phyloP scores from a whole-genome alignment of 2,888 invertebrate genomes.

The Marronus borbonicus region DNA sequence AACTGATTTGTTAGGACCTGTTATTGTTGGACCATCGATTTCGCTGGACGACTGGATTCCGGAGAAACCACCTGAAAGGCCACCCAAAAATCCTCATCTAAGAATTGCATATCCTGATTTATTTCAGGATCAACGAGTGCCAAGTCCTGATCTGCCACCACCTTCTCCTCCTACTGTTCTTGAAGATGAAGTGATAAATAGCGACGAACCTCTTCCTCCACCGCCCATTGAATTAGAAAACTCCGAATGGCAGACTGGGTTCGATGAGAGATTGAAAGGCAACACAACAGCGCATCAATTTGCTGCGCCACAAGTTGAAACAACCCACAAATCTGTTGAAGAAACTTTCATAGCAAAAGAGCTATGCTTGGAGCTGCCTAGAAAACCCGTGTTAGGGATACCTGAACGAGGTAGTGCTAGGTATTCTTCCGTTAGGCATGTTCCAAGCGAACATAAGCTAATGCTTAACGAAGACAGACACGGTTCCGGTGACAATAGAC shows the following conservation, averaged over 20 bases:
- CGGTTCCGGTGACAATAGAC: conserved; percentile 42
- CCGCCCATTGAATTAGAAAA: conserved; percentile 74
- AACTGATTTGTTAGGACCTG: conserved; percentile 74
- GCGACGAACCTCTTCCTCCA: conserved; percentile 78
- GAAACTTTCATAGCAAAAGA: conserved; percentile 39
- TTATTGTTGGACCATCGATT: conserved; percentile 77
- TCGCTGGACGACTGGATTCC: conserved; percentile 81
- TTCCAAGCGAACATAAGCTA: conserved; percentile 46
- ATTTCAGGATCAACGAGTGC: conserved; percentile 71
- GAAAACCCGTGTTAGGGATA: conserved; percentile 50
- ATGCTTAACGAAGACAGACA: conserved; percentile 38
- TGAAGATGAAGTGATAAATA: conserved; percentile 75
- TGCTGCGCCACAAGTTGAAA: conserved; percentile 65
- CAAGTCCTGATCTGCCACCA: conserved; percentile 76
- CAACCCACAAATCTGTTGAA: conserved; percentile 51
- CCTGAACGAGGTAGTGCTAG: conserved; percentile 58
- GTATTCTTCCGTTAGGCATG: conserved; percentile 56
- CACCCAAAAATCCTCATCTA: conserved; percentile 84
- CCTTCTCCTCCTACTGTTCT: conserved; percentile 77
- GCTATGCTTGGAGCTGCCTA: conserved; percentile 41
- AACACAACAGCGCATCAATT: conserved; percentile 62
- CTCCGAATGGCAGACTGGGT: conserved; percentile 64
- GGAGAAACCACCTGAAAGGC: conserved; percentile 83
- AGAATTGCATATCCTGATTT: conserved; percentile 70
- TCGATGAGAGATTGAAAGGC: conserved; percentile 63